phyloP scores from a whole-genome alignment of 2,113 vertebrate genomes.

The Apodemus sylvaticus region DNA sequence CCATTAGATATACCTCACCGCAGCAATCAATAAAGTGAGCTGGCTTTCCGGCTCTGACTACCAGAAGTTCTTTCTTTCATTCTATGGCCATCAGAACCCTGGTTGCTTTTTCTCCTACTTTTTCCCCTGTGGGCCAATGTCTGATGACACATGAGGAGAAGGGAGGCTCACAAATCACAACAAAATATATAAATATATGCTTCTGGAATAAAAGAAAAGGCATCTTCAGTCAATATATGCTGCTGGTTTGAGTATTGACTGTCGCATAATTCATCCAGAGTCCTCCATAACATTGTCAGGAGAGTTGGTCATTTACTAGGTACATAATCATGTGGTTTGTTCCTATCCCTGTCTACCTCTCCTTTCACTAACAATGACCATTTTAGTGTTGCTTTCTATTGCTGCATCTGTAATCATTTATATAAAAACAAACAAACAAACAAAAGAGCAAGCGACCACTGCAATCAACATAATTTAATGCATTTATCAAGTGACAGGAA shows the following conservation, averaged over 20 bases:
- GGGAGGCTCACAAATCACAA: background rate
- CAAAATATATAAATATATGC: background rate
- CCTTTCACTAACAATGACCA: background rate
- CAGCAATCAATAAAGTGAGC: no score
- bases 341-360: background rate
- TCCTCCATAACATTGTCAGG: background rate
- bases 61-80: no score
- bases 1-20: no score
- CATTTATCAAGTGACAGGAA: background rate
- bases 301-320: slow-evolving; percentile 35
- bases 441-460: background rate
- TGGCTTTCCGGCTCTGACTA: no score
- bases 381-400: background rate
- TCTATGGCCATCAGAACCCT: no score
- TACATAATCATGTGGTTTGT: slow-evolving; percentile 31
- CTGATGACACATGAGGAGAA: no score
- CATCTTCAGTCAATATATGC: background rate
- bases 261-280: no score
- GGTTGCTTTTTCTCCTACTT: no score
- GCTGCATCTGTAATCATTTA: background rate
- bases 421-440: background rate
- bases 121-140: no score
- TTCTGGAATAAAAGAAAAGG: background rate
- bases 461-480: background rate
- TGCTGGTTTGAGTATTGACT: background rate